Evolutionary conservation across 2,888 invertebrate species (phyloP).

Genomic region (Harmothoe impar): DNA sequence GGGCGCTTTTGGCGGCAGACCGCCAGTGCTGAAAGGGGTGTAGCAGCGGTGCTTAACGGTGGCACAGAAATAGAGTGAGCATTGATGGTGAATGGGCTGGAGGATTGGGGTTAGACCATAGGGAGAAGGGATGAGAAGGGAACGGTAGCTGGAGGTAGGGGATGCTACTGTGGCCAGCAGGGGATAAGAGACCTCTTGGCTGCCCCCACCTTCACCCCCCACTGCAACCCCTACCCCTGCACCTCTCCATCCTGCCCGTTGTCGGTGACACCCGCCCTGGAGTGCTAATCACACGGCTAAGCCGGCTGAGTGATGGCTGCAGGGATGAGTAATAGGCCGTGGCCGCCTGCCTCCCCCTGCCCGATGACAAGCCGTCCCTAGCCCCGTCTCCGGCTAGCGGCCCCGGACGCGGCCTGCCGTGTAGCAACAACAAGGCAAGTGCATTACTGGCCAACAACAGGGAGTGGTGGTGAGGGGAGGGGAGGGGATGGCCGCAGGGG

Average conservation of each 20-base stretch:
- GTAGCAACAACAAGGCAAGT: conserved; percentile 56
- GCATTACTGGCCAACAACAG: conserved; percentile 38
- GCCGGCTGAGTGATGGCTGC: background rate
- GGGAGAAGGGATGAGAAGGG: background rate
- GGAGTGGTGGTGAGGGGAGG: background rate
- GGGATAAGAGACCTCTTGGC: background rate
- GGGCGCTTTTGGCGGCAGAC: background rate
- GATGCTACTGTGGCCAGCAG: background rate
- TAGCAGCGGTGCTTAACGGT: no score
- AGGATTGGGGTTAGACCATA: background rate
- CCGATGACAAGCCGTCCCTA: conserved; percentile 33
- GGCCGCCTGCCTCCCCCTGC: background rate
- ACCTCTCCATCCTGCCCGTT: background rate
- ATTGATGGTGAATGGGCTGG: background rate
- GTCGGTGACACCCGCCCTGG: background rate
- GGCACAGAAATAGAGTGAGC: no score
- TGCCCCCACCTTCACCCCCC: background rate
- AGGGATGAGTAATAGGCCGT: conserved; percentile 3
- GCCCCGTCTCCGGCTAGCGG: background rate
- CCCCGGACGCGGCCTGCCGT: conserved; percentile 16
- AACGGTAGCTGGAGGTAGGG: background rate
- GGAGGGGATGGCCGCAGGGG: background rate
- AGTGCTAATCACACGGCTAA: conserved; percentile 31
- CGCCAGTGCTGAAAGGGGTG: no score
- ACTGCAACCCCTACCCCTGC: background rate